Evolutionary conservation across 2,113 vertebrate species (phyloP), one percentile per base, ranked within the genome.

Genomic region (Pollachius pollachius): DNA sequence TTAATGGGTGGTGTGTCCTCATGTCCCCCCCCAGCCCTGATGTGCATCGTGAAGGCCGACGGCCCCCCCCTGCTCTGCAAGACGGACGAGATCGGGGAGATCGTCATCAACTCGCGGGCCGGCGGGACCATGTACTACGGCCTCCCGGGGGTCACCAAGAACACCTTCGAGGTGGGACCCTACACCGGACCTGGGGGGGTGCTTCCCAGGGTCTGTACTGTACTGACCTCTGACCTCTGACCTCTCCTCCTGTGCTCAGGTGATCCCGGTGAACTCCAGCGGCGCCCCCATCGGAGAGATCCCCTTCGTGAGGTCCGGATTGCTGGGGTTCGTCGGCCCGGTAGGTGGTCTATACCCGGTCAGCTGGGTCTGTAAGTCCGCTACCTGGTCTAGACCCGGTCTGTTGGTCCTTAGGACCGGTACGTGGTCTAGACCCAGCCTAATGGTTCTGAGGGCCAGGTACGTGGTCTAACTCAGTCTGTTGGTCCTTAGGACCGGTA

Each of bases 21-120:
- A 0, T 0, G 30, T 13, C 8, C 41, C 41, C 8, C 41, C 77
- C 58, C 84, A 99, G 97, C 95, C 7, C 90, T 98, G 82, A 98
- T 99, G 96, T 99, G 97, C 37, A 97, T 96, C 0, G 94, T 99
- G 71, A 98, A 84, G 74, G 95, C 96, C 0, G 97, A 99, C 0
- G 96, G 96, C 1, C 90, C 94, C 0, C 96, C 97, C 34, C 96
- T 96, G 81, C 91, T 99, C 80, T 99, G 97, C 84, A 98, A 93
- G 88, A 98, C 96, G 0, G 97, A 99, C 1, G 96, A 99, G 85
- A 99, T 99, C 1, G 97, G 97, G 19, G 97, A 99, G 73, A 98
- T 99, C 64, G 97, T 98, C 15, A 94, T 98, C 23, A 98, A 96
- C 91, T 97, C 94, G 76, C 93, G 94, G 62, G 94, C 95, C 17